Base-by-base conservation (phyloP, 2,797 vertebrate genomes). In the Tenualosa ilisha region DNA sequence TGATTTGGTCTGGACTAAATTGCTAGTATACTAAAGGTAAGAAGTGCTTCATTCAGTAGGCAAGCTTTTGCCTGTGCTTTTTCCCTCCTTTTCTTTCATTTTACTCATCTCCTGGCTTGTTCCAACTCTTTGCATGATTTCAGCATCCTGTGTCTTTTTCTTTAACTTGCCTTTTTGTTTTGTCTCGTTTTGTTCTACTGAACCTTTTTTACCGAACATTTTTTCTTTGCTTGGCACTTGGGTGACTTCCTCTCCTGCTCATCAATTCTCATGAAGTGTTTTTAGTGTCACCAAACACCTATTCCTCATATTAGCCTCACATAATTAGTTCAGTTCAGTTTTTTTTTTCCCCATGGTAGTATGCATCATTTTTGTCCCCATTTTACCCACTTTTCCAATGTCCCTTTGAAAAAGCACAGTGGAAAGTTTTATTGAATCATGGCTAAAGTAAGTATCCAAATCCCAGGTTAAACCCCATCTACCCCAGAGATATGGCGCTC, bases 401-500 rank as follows among this genome's bases (percentile, higher is more conserved):
- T 90, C 82, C 89, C 84, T 79, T 84, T 88, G 90, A 94, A 96
- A 96, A 96, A 96, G 95, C 95, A 95, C 95, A 95, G 94, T 93
- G 93, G 85, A 91, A 95, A 93, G 93, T 91, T 92, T 89, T 83
- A 89, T 56, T 86, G 26, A 61, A 86, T 86, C 72, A 86, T 8
- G 9, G 49, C 81, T 46, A 3, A 46, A 79, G 61, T 72, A 89
- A 89, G 89, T 85, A 79, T 82, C 6, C 0, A 82, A 85, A 53
- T 54, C 9, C 72, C 43, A 84, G 40, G 68, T 13, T 26, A 81
- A 85, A 31, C 50, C 84, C 81, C 49, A 84, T 90, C 94, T 93
- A 92, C 84, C 94, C 94, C 95, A 91, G 97, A 98, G 97, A 96
- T 97, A 97, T 98, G 97, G 96, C 95, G 96, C 97, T 97, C 96